Evolutionary conservation across 2,113 vertebrate genomes (phyloP).

Genomic region (Dicaeum eximium): DNA sequence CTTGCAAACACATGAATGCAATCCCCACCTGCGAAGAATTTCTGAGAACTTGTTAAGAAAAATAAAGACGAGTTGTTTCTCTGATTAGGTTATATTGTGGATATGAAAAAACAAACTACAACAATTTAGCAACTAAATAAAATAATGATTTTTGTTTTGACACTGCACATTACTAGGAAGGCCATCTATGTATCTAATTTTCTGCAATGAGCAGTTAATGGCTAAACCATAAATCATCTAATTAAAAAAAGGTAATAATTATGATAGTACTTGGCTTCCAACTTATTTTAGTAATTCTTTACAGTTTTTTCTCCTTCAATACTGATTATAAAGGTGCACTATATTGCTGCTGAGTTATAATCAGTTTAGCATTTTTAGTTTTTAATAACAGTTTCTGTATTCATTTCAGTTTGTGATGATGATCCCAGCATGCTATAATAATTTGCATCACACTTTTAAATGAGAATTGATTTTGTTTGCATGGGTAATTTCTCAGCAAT

Average conservation of each 20-base stretch:
- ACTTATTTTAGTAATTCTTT: not conserved
- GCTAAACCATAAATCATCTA: not conserved
- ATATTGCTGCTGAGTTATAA: not conserved
- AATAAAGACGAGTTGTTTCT: not conserved
- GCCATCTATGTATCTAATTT: not conserved
- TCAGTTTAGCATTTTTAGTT: not conserved
- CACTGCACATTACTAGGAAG: not conserved
- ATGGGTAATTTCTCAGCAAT: conserved; percentile 13
- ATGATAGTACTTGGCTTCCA: not conserved
- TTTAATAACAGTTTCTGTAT: not conserved
- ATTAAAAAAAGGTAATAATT: not conserved
- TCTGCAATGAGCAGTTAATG: not conserved
- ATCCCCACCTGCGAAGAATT: not conserved
- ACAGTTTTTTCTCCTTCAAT: not conserved
- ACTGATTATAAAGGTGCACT: not conserved
- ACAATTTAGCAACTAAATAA: not conserved
- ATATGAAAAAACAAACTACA: not conserved
- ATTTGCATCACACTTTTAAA: not conserved
- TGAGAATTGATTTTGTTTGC: conserved; percentile 5
- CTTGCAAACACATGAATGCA: not conserved
- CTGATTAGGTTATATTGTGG: not conserved
- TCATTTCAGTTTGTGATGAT: not conserved
- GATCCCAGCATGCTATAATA: not conserved
- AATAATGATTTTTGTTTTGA: not conserved
- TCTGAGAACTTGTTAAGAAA: not conserved